Evolutionary conservation across 2,888 invertebrate genomes (phyloP).

Genomic region (Drosophila helvetica): DNA sequence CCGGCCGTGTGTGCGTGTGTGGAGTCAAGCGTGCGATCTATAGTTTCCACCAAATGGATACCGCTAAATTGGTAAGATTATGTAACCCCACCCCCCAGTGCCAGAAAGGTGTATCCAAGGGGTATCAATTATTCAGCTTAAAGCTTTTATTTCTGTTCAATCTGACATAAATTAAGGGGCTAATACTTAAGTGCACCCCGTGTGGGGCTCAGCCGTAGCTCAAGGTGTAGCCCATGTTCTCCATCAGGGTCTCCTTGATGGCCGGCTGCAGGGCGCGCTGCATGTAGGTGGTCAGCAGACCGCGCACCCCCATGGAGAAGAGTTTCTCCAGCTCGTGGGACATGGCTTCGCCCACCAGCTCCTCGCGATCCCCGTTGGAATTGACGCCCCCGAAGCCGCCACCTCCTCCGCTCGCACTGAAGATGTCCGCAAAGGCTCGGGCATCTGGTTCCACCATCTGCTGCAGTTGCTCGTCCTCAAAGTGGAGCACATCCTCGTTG

Average conservation of each 20-base stretch:
- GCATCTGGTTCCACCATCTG: slow-evolving; percentile 82
- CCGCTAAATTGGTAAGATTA: slow-evolving; percentile 77
- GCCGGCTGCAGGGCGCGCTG: slow-evolving; percentile 93
- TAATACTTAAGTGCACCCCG: slow-evolving; percentile 11
- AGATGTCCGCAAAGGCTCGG: slow-evolving; percentile 81
- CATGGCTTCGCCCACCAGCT: slow-evolving; percentile 87
- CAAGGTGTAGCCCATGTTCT: slow-evolving; percentile 93
- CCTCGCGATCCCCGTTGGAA: slow-evolving; percentile 81
- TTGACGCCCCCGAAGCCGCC: slow-evolving; percentile 23
- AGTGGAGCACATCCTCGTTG: slow-evolving; percentile 78
- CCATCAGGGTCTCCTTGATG: slow-evolving; percentile 93
- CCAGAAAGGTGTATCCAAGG: not conserved
- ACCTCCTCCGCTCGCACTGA: slow-evolving; percentile 48
- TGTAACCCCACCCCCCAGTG: not conserved
- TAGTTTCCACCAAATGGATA: slow-evolving; percentile 68
- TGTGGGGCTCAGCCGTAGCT: slow-evolving; percentile 88
- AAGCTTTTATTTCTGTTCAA: slow-evolving; percentile 44
- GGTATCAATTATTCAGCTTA: slow-evolving; percentile 12
- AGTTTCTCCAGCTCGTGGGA: slow-evolving; percentile 93
- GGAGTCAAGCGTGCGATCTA: slow-evolving; percentile 28
- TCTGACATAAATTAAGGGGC: slow-evolving; percentile 38
- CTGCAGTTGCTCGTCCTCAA: slow-evolving; percentile 76
- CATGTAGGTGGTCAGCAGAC: slow-evolving; percentile 92
- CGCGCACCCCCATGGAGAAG: slow-evolving; percentile 92
- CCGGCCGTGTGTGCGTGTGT: not conserved